Percentiles rank a stretch among this genome's conserved stretches.
These are phyloP conservation scores for Myotis vivesi DNA, from an alignment of 2,797 vertebrate genomes.

Conservation along the genomic window DNA sequence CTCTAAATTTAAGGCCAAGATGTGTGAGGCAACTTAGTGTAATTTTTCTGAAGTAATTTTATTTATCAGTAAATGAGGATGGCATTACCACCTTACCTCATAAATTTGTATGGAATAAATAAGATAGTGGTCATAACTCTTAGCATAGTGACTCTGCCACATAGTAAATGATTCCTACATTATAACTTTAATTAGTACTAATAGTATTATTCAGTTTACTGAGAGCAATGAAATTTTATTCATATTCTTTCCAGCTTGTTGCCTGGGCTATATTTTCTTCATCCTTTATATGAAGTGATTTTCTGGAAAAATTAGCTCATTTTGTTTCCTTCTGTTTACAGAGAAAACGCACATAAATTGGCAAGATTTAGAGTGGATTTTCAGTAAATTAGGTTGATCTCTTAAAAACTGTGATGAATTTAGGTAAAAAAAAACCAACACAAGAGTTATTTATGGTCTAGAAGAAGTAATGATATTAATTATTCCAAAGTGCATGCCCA, in stretches of 20 bases:
- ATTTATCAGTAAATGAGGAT: background rate
- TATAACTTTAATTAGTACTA: background rate
- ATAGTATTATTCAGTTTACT: background rate
- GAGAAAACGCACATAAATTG: background rate
- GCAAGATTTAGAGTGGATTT: background rate
- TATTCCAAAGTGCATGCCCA: background rate
- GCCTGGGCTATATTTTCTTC: background rate
- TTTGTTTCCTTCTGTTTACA: background rate
- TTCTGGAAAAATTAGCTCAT: background rate
- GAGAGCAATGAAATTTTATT: background rate
- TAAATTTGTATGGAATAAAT: background rate
- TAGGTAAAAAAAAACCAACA: background rate
- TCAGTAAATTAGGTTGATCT: slow-evolving; percentile 16
- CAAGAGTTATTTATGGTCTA: background rate
- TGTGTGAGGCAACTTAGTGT: background rate
- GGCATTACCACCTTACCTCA: background rate
- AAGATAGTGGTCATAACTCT: background rate
- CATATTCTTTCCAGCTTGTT: background rate
- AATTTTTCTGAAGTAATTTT: background rate
- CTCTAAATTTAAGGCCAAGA: background rate
- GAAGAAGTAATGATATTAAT: slow-evolving; percentile 21
- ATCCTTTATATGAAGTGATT: background rate
- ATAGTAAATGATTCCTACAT: background rate
- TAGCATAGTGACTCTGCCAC: background rate
- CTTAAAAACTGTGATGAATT: background rate